Base-by-base conservation (phyloP, 2,113 vertebrate species). In the Scomber colias region DNA sequence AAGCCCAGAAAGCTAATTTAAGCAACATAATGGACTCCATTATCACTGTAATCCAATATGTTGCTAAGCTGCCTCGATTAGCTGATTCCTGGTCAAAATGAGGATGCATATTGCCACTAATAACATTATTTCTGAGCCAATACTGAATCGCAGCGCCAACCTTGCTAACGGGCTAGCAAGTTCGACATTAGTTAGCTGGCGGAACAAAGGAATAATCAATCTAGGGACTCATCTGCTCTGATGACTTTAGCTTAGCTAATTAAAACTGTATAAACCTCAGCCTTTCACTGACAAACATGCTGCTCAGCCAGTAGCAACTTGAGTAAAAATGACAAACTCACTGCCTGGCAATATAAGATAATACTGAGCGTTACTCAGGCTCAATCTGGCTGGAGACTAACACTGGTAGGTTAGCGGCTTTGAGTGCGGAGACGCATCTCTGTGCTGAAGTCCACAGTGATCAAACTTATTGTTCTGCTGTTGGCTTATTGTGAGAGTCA, bases 171-270 rank as follows among this genome's bases (percentile, higher is more conserved):
- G 57, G 87, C 35, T 92, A 87, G 88, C 87, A 82, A 81, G 70
- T 90, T 90, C 50, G 81, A 82, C 83, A 76, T 84, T 90, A 93
- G 82, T 91, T 85, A 86, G 83, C 89, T 27, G 72, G 81, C 72
- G 85, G 92, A 94, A 94, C 93, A 94, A 94, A 94, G 93, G 92
- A 94, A 94, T 92, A 87, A 92, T 91, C 81, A 89, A 75, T 67
- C 59, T 68, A 62, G 68, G 31, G 45, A 84, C 75, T 86, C 65
- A 50, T 90, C 71, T 86, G 62, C 76, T 84, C 53, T 77, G 24
- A 75, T 72, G 6, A 86, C 24, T 80, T 79, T 30, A 73, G 54
- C 51, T 49, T 21, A 17, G 65, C 57, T 56, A 56, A 56, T 68
- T 16, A 53, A 53, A 60, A 16, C 5, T 6, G 0, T n/a, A 13